Evolutionary conservation across 2,888 invertebrate species (phyloP), one percentile per base, ranked within the genome.

Genomic region (Elgonia sp.): DNA sequence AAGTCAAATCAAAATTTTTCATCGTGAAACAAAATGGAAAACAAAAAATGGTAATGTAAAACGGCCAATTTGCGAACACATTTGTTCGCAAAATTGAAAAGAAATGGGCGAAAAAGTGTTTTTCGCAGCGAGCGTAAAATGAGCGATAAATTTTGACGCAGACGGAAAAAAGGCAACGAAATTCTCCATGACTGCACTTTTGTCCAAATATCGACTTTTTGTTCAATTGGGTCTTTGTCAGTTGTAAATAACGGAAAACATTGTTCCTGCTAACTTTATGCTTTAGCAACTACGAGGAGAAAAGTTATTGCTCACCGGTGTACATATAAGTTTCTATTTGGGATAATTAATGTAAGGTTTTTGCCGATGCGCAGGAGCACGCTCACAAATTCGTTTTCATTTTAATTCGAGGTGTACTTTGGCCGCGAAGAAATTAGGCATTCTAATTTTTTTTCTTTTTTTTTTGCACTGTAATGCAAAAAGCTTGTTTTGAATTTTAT

Each of bases 281-380:
- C 80, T 85, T 84, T 57, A 80, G 63, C 80, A 29, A 80, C 67
- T 53, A 40, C 67, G 42, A 53, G 69, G 80, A 60, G 72, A 67
- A 80, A 85, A 85, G 80, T 85, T 85, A 85, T 85, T 73, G 65
- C 84, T 40, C 79, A 50, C 85, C 62, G 40, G 85, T 85, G 80
- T 69, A 73, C 80, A 69, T 85, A 85, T 85, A 85, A 85, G 85
- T 85, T 84, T 73, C 79, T 80, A 80, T 85, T 85, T 85, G 75
- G 29, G 80, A 75, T 86, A 86, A 86, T 86, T 86, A 86, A 86
- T 81, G 85, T 86, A 86, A 86, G 75, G 76, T 86, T 86, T 86
- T 82, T 86, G 70, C 76, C 21, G 29, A 50, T 21, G 60, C 69
- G 55, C 63, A 20, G 3, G 21, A 39, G n/a, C 29, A n/a, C 75